Evolutionary conservation across 2,888 invertebrate genomes (phyloP), one percentile per base, ranked within the genome.

Genomic region (Drymonia ruficornis): DNA sequence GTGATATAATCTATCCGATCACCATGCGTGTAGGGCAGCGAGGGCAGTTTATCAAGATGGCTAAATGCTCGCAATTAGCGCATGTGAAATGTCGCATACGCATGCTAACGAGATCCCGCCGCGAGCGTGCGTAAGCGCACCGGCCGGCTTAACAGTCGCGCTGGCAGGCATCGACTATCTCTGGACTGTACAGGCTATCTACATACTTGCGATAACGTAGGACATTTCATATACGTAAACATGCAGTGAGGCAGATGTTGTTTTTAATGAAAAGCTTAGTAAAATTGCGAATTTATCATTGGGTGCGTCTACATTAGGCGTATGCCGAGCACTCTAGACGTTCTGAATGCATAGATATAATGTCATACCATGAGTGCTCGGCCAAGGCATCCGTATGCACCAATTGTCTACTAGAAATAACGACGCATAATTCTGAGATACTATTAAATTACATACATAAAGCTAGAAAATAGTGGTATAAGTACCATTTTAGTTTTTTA

Each of bases 1-100:
- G 61, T 61, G 51, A 56, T 58, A 59, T 70, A 72, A 59, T 83
- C 76, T 77, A 74, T 71, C 71, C 56, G 65, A 67, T 61, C 61
- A 70, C 76, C 72, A 80, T 78, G 80, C 81, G 83, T 84, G 80
- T 78, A 78, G 78, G 67, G 77, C 75, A 76, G 75, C 75, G 76
- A 79, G 77, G 78, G 83, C 81, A 81, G 86, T 88, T 89, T 89
- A 91, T 92, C 90, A 85, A 87, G 86, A 90, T 87, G 89, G 87
- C 89, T 91, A 91, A 91, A 90, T 84, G 89, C 84, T 85, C 77
- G 88, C 91, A 91, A 92, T 91, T 92, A 91, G 91, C 84, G 78
- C 83, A 85, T 87, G 91, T 88, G 91, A 92, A 92, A 92, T 91
- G 91, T 92, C 91, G 85, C 89, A 84, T 86, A 81, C 76, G 82